Conservation (phyloP, 2,113 vertebrate species). For the Paradisaea rubra region DNA sequence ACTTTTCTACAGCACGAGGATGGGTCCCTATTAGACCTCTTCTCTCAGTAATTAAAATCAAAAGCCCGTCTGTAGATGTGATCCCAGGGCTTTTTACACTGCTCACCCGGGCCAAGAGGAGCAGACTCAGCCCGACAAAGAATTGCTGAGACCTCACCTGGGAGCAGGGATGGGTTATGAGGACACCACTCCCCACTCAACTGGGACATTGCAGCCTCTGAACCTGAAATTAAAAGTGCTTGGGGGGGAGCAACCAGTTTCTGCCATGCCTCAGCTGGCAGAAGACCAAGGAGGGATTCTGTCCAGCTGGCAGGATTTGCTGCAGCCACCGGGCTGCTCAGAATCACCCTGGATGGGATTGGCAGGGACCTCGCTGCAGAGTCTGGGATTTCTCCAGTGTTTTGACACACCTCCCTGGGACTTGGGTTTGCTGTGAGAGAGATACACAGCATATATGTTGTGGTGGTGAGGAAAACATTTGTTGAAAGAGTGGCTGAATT, state of each 20-base stretch:
- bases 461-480: neutral
- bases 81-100: neutral
- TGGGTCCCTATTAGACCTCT: neutral
- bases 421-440: neutral
- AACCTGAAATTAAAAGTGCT: neutral
- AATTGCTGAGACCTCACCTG: neutral
- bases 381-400: conserved; percentile 19
- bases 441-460: neutral
- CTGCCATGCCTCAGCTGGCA: conserved; percentile 14
- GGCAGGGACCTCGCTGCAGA: neutral
- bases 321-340: conserved; percentile 32
- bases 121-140: neutral
- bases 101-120: neutral
- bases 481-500: neutral
- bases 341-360: neutral
- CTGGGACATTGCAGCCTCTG: neutral
- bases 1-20: neutral
- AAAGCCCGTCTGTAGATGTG: neutral
- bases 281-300: neutral
- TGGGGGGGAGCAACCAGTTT: neutral
- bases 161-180: neutral
- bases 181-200: neutral
- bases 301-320: conserved; percentile 2
- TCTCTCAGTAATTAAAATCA: neutral
- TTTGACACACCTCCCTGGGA: neutral